Conservation (phyloP, 2,888 invertebrate species). For the Agriopis marginaria region DNA sequence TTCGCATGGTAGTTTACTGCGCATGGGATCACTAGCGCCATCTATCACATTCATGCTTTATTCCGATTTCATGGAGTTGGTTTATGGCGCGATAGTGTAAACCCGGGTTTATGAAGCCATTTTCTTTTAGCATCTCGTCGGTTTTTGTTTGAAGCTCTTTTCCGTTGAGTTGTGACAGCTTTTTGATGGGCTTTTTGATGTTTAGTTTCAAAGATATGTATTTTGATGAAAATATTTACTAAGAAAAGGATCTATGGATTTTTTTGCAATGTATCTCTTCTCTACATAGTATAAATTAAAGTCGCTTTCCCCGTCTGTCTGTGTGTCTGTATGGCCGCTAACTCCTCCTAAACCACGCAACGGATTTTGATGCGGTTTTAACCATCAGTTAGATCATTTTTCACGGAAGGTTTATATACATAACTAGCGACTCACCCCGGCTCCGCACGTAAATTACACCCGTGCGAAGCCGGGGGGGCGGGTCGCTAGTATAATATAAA, state of each 20-base stretch:
- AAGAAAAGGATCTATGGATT: not conserved
- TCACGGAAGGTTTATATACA: too few relatives aligned
- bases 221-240: not conserved
- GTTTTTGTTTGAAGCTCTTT: constrained; percentile 21
- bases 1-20: constrained; percentile 26
- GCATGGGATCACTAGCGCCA: constrained; percentile 37
- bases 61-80: constrained; percentile 30
- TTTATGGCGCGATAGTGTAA: constrained; percentile 36
- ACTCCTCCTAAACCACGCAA: too few relatives aligned
- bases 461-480: too few relatives aligned
- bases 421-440: too few relatives aligned
- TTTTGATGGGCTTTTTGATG: constrained; percentile 5
- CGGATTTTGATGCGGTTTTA: too few relatives aligned
- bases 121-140: constrained; percentile 16
- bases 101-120: constrained; percentile 24
- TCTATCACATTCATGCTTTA: constrained; percentile 39
- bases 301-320: too few relatives aligned
- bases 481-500: too few relatives aligned
- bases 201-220: not conserved
- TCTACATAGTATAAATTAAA: too few relatives aligned
- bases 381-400: too few relatives aligned
- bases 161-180: constrained; percentile 8
- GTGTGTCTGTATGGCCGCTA: too few relatives aligned
- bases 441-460: too few relatives aligned
- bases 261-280: too few relatives aligned